Evolutionary conservation across 1,140 invertebrate genomes (phyloP), one percentile per base, ranked within the genome.

Genomic region (Hypothenemus hampei): DNA sequence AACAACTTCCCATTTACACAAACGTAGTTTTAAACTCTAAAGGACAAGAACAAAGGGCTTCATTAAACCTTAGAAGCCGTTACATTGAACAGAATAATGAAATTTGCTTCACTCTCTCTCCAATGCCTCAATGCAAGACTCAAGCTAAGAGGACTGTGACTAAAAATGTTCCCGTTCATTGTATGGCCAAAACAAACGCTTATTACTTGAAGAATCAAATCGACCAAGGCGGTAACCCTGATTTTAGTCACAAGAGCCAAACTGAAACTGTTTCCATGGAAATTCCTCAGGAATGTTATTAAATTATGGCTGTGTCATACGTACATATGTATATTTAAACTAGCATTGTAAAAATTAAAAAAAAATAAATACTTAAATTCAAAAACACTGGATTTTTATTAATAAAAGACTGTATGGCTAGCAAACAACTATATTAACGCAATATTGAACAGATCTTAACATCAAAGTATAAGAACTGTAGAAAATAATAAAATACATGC

Each of bases 21-120:
- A 68, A 78, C 21, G 74, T 81, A 16, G 70, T 82, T 10, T 71
- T 58, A 41, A 10, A 16, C 6, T 0, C 0, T 7, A 2, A 48
- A 13, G 2, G 5, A 4, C 16, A 15, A 5, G 19, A 53, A 29
- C 11, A 1, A 4, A 35, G 5, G 3, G 35, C 13, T 15, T 18
- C 24, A 22, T 45, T 29, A 4, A 16, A 39, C 19, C 10, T 57
- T 13, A 50, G 35, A 45, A 19, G 23, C 69, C 74, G 51, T 16
- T 77, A 76, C 47, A 70, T 73, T 16, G 69, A 77, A 41, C 66
- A 72, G 41, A 65, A 76, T 15, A 69, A 67, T 6, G 66, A 71
- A 22, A 66, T 77, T 19, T 84, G 82, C 65, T 82, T 85, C 56
- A 76, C 77, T 1, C 68, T 73, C 3, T 65, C 61, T 10, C 71